A percentile compares a stretch with the other conserved stretches of the same genome.
Evolutionary conservation across 2,113 vertebrate species (phyloP).

Genomic region (Potamarius usumacintae): DNA sequence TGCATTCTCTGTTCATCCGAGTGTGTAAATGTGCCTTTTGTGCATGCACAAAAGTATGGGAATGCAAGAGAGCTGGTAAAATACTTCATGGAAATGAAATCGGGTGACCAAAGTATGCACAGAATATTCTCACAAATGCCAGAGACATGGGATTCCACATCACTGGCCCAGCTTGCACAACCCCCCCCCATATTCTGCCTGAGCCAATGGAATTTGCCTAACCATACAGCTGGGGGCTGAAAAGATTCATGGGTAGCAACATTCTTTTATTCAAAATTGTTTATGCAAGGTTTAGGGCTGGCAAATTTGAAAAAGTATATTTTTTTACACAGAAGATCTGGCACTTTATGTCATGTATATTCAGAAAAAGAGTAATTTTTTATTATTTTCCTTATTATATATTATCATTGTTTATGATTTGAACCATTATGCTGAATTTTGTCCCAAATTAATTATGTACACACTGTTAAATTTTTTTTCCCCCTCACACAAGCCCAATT

Average conservation of each 20-base stretch:
- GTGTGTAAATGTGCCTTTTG: constrained; percentile 54
- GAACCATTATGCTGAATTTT: constrained; percentile 63
- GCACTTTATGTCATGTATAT: constrained; percentile 78
- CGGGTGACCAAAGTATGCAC: constrained; percentile 62
- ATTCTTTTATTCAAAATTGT: constrained; percentile 69
- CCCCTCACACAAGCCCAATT: constrained; percentile 45
- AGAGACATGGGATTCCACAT: constrained; percentile 69
- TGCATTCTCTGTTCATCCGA: constrained; percentile 57
- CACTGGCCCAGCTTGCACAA: constrained; percentile 69
- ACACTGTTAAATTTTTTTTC: constrained; percentile 39
- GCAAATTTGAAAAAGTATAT: constrained; percentile 73
- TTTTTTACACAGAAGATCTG: constrained; percentile 75
- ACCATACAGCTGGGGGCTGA: constrained; percentile 65
- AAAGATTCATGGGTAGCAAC: constrained; percentile 64
- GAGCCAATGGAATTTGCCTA: constrained; percentile 68
- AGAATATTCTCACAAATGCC: constrained; percentile 66
- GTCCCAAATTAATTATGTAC: constrained; percentile 59
- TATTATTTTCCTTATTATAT: constrained; percentile 60
- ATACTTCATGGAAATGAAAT: constrained; percentile 62
- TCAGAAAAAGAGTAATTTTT: constrained; percentile 58
- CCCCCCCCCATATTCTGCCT: constrained; percentile 66
- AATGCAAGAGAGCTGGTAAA: constrained; percentile 18
- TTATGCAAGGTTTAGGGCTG: constrained; percentile 70
- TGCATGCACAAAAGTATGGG: constrained; percentile 25
- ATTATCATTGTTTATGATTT: constrained; percentile 64